A percentile compares a stretch with the other conserved stretches of the same genome.
phyloP scores from a whole-genome alignment of 2,113 vertebrate genomes.

The Coreoperca whiteheadi region DNA sequence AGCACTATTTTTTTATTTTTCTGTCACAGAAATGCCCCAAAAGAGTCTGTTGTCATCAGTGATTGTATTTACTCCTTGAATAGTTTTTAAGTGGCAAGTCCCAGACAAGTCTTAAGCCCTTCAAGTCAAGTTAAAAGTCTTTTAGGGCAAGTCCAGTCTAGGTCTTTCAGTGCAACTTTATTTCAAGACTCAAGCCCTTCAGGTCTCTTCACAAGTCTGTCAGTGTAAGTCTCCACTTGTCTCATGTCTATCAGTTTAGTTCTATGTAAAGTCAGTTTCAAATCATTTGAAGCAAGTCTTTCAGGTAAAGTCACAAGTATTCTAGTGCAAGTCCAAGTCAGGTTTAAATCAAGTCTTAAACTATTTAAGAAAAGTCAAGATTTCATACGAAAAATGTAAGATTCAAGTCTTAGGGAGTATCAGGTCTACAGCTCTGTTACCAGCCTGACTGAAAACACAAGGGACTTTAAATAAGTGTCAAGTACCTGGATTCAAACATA shows the following conservation, averaged over 20 bases:
- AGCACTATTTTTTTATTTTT: background rate
- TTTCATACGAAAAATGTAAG: too few relatives aligned
- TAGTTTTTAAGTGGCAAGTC: background rate
- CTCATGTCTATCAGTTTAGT: background rate
- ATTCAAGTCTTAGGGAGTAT: background rate
- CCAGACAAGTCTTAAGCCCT: background rate
- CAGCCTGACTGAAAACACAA: background rate
- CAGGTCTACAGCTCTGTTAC: background rate
- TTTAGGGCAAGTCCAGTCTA: background rate
- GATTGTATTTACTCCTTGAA: background rate
- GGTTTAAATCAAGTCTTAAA: background rate
- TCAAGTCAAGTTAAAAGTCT: background rate
- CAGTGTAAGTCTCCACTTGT: background rate
- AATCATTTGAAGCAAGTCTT: too few relatives aligned
- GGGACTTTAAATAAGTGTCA: background rate
- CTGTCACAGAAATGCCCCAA: background rate
- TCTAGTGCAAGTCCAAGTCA: background rate
- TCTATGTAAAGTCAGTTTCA: background rate
- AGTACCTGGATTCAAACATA: background rate
- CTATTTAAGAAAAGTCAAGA: too few relatives aligned
- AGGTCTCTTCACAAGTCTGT: too few relatives aligned
- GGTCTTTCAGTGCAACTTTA: too few relatives aligned
- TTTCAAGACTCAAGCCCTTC: too few relatives aligned
- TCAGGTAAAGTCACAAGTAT: background rate
- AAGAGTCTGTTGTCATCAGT: background rate